Evolutionary conservation across 2,113 vertebrate genomes (phyloP).

Genomic region (Procavia capensis): DNA sequence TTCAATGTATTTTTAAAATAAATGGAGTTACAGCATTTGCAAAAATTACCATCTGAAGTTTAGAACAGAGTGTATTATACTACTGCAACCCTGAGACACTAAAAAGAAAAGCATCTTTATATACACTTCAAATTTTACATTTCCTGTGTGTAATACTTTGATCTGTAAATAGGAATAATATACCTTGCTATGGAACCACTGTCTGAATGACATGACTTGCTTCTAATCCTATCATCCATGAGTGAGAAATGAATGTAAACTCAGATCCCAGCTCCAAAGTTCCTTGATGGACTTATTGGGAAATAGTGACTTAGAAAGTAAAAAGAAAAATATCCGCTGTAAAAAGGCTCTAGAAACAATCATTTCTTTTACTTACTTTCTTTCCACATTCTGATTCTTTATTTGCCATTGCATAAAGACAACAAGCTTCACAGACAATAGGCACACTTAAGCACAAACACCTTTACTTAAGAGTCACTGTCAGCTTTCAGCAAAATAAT

Average conservation of each 20-base stretch:
- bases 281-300: neutral
- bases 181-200: neutral
- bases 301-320: neutral
- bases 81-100: neutral
- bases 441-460: neutral
- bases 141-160: neutral
- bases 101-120: neutral
- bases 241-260: neutral
- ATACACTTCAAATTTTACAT: neutral
- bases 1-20: neutral
- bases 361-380: neutral
- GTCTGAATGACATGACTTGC: neutral
- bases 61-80: neutral
- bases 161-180: neutral
- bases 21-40: neutral
- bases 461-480: neutral
- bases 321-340: neutral
- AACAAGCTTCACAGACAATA: neutral
- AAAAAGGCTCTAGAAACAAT: neutral
- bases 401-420: neutral
- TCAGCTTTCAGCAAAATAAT: neutral
- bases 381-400: neutral
- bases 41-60: neutral
- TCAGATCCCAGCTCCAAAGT: neutral
- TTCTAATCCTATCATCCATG: neutral